Evolutionary conservation across 2,888 invertebrate genomes (phyloP).

Genomic region (Drosophila mimica): DNA sequence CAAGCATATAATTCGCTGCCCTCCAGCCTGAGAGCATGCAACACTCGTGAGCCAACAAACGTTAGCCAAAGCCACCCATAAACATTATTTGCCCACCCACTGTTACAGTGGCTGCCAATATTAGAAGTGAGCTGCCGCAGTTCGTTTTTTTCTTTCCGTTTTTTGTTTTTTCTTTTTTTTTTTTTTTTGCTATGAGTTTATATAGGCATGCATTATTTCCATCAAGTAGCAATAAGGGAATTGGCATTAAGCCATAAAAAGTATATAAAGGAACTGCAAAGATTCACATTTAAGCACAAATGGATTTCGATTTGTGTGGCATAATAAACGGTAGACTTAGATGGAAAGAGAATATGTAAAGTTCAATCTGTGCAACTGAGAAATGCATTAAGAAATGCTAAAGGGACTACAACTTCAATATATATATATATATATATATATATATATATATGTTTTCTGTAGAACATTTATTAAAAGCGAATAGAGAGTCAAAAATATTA

Average conservation of each 20-base stretch:
- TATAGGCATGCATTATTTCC: conserved; percentile 3
- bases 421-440: neutral
- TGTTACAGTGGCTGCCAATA: conserved; percentile 36
- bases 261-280: conserved; percentile 2
- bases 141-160: neutral
- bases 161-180: neutral
- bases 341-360: neutral
- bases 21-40: conserved; percentile 63
- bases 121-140: neutral
- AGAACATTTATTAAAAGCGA: neutral
- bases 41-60: conserved; percentile 59
- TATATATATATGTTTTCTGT: neutral
- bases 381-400: neutral
- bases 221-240: neutral
- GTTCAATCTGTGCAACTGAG: neutral
- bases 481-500: neutral
- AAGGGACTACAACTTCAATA: neutral
- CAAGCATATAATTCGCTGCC: conserved; percentile 80
- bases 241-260: conserved; percentile 7
- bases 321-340: neutral
- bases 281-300: neutral
- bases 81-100: conserved; percentile 37
- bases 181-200: neutral
- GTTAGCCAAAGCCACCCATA: conserved; percentile 19
- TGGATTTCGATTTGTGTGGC: neutral